Percentiles rank a stretch among this genome's conserved stretches.
Evolutionary conservation across 2,888 invertebrate genomes (phyloP).

Genomic region (Glyphotaelius pellucidus): DNA sequence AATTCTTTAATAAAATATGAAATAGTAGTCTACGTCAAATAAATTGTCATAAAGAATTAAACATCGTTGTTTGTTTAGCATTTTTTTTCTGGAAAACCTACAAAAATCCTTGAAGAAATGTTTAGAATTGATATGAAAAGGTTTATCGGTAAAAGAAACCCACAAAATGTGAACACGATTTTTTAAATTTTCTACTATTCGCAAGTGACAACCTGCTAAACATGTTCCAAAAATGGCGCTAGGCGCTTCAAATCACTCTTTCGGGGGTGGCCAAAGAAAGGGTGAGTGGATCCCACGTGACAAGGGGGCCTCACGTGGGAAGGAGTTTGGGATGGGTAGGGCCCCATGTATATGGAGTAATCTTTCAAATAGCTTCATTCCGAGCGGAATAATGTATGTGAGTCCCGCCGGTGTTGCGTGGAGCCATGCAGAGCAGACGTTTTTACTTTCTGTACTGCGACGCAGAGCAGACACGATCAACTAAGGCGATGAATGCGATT

Average conservation of each 20-base stretch:
- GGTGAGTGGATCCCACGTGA: neutral
- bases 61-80: too few species aligned
- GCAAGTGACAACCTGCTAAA: neutral
- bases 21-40: neutral
- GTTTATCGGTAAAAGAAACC: neutral
- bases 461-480: constrained; percentile 4
- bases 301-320: neutral
- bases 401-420: constrained; percentile 35
- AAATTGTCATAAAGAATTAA: neutral
- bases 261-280: neutral
- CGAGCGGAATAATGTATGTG: constrained; percentile 36
- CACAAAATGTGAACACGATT: neutral
- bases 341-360: constrained; percentile 15
- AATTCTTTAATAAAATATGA: too few species aligned
- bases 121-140: neutral
- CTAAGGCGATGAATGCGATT: constrained; percentile 24
- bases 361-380: constrained; percentile 38
- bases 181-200: neutral
- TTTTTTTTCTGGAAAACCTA: neutral
- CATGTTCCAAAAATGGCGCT: neutral
- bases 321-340: neutral
- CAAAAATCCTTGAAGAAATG: neutral
- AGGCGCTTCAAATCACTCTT: neutral
- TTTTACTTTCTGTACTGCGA: neutral
- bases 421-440: neutral